Conservation (phyloP, 2,797 vertebrate genomes). For the Hemibagrus guttatus region DNA sequence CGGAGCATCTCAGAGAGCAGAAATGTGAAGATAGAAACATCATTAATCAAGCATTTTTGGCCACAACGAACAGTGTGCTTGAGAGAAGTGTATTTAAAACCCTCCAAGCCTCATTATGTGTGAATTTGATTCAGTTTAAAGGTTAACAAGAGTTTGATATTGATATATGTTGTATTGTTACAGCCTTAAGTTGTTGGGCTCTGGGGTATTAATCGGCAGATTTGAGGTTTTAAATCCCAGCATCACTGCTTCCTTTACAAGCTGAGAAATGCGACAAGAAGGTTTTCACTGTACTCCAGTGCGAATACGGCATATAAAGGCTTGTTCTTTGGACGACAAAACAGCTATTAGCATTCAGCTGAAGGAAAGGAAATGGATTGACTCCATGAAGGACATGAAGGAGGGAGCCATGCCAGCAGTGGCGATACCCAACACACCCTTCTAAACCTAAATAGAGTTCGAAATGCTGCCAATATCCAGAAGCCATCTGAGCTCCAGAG, state of each 20-base stretch:
- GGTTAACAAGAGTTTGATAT: not conserved
- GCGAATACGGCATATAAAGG: not conserved
- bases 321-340: not conserved
- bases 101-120: no score
- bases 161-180: no score
- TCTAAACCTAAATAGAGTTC: constrained; percentile 47
- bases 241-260: not conserved
- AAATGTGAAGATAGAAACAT: no score
- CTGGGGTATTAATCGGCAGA: not conserved
- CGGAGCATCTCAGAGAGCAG: no score
- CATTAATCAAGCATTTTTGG: no score
- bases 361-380: constrained; percentile 1
- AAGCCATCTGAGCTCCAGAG: constrained; percentile 44
- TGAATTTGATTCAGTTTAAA: not conserved
- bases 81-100: not conserved
- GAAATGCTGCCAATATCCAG: constrained; percentile 31
- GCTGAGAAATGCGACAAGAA: not conserved
- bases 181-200: not conserved
- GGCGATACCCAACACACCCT: constrained; percentile 33
- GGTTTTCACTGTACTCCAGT: no score
- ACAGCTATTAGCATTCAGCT: not conserved
- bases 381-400: not conserved
- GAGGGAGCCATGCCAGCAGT: constrained; percentile 14
- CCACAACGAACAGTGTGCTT: not conserved
- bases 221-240: not conserved